These are phyloP conservation scores for Caenorhabditis doughertyi DNA, from an alignment of 2,888 invertebrate species.

Conservation along the genomic window DNA sequence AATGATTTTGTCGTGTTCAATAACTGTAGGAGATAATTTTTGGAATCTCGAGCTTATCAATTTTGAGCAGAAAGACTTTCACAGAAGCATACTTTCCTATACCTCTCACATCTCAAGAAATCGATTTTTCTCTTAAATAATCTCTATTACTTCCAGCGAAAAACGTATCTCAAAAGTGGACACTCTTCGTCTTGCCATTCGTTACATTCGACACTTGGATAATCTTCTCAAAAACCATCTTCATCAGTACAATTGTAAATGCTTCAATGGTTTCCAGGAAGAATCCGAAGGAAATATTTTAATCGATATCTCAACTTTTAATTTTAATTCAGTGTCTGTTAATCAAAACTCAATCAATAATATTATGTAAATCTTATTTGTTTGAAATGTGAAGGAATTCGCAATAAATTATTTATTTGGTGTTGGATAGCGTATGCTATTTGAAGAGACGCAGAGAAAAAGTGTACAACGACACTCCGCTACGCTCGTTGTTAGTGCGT, in stretches of 20 bases:
- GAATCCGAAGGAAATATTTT: slow-evolving; percentile 72
- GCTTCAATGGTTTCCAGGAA: slow-evolving; percentile 74
- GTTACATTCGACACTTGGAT: slow-evolving; percentile 83
- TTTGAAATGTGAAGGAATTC: too few relatives aligned
- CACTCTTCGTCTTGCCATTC: slow-evolving; percentile 83
- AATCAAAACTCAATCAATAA: not conserved
- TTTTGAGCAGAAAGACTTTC: not conserved
- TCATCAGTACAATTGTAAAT: slow-evolving; percentile 70
- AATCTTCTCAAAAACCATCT: slow-evolving; percentile 69
- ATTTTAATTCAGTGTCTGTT: slow-evolving; percentile 5
- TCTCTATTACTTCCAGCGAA: slow-evolving; percentile 80
- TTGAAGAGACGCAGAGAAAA: too few relatives aligned
- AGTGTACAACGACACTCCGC: slow-evolving; percentile 1
- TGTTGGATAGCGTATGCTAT: too few relatives aligned
- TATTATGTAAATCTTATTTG: too few relatives aligned
- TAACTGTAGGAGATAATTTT: too few relatives aligned
- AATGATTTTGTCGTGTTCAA: too few relatives aligned
- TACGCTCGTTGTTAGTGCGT: not conserved
- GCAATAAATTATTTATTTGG: too few relatives aligned
- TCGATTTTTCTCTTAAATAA: too few relatives aligned
- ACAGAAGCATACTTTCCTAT: not conserved
- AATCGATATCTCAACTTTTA: slow-evolving; percentile 51
- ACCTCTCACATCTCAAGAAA: not conserved
- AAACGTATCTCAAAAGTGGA: slow-evolving; percentile 83
- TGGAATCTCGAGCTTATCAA: too few relatives aligned